Conservation (phyloP, 2,888 invertebrate species). For the Leptinotarsa haldemani region DNA sequence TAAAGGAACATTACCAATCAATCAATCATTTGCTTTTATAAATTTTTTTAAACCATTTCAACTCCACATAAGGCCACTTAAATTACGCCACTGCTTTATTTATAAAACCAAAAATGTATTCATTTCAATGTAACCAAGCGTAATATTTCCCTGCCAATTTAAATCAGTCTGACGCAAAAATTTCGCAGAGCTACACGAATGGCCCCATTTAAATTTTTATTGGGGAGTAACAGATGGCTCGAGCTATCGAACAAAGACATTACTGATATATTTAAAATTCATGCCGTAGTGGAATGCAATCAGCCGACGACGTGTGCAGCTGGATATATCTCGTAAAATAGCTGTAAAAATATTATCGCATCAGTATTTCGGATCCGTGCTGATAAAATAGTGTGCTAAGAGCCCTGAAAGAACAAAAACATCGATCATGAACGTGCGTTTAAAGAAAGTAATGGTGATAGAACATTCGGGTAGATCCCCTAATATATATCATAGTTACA, state of each 20-base stretch:
- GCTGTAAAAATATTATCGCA: conserved; percentile 55
- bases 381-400: conserved; percentile 48
- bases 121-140: conserved; percentile 11
- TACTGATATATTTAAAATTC: conserved; percentile 52
- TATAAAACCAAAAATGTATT: conserved; percentile 7
- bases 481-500: background rate
- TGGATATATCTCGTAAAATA: conserved; percentile 53
- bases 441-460: background rate
- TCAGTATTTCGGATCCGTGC: conserved; percentile 47
- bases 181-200: conserved; percentile 17
- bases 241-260: conserved; percentile 52
- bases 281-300: conserved; percentile 51
- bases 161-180: conserved; percentile 9
- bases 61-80: background rate
- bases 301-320: conserved; percentile 47
- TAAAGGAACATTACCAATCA: too few relatives aligned
- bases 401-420: conserved; percentile 48
- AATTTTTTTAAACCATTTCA: background rate
- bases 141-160: conserved; percentile 13
- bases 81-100: conserved; percentile 9
- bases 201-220: conserved; percentile 50
- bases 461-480: background rate
- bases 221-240: conserved; percentile 47
- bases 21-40: background rate
- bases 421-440: conserved; percentile 35